These are phyloP conservation scores for Lindbergichthys nudifrons DNA, from an alignment of 2,797 vertebrate genomes.

Conservation along the genomic window DNA sequence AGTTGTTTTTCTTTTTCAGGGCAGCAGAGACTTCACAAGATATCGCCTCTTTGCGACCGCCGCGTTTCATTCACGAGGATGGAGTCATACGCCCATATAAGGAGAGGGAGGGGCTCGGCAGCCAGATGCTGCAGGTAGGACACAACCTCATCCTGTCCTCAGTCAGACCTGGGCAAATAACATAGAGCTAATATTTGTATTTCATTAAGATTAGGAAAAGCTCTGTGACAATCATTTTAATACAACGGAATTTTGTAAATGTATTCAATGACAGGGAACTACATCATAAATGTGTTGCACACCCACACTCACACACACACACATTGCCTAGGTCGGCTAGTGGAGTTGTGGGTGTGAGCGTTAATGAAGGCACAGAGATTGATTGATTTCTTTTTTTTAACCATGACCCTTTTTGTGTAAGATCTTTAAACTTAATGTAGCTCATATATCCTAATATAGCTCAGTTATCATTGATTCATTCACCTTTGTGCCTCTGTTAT, in stretches of 20 bases:
- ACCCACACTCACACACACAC: not conserved
- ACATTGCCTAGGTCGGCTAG: not conserved
- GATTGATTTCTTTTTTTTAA: not conserved
- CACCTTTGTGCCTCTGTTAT: not conserved
- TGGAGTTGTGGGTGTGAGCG: no score
- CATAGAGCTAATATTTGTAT: not conserved
- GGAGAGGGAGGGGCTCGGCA: constrained; percentile 93
- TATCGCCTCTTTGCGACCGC: constrained; percentile 91
- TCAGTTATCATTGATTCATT: not conserved
- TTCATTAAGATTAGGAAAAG: constrained; percentile 2
- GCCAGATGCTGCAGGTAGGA: constrained; percentile 97
- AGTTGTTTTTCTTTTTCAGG: constrained; percentile 73
- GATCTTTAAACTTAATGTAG: constrained; percentile 64
- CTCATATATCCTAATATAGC: not conserved
- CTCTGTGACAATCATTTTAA: not conserved
- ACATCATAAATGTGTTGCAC: no score
- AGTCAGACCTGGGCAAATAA: constrained; percentile 4
- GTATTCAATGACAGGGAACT: no score
- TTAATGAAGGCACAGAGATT: not conserved
- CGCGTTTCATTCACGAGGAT: constrained; percentile 95
- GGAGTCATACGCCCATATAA: constrained; percentile 97
- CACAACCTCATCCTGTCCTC: no score
- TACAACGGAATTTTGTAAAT: not conserved
- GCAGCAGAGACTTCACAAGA: constrained; percentile 93
- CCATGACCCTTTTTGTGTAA: not conserved